These are phyloP conservation scores for Drosophila neonasuta DNA, from an alignment of 2,888 invertebrate genomes.

Conservation along the genomic window DNA sequence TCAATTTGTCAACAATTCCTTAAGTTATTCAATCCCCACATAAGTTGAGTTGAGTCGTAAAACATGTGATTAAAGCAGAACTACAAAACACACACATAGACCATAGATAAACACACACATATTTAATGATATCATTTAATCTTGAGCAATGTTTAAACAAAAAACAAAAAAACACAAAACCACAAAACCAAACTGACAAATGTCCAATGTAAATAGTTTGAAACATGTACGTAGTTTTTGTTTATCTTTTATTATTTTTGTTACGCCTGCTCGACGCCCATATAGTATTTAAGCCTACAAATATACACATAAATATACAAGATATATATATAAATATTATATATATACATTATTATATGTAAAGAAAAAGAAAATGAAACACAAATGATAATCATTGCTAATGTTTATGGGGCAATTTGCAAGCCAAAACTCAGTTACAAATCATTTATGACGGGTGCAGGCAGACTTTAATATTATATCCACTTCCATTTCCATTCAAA, in stretches of 20 bases:
- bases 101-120: conserved; percentile 27
- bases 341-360: conserved; percentile 24
- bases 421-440: conserved; percentile 73
- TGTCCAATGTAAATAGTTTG: conserved; percentile 73
- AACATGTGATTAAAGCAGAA: conserved; percentile 73
- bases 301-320: conserved; percentile 38
- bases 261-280: conserved; percentile 68
- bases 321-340: conserved; percentile 26
- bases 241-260: conserved; percentile 61
- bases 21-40: conserved; percentile 66
- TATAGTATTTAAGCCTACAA: conserved; percentile 56
- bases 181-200: conserved; percentile 38
- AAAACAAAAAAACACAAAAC: not conserved
- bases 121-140: conserved; percentile 28
- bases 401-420: conserved; percentile 67
- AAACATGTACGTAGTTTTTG: conserved; percentile 60
- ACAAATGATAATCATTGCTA: conserved; percentile 50
- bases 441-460: conserved; percentile 40
- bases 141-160: conserved; percentile 25
- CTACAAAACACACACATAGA: conserved; percentile 57
- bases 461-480: conserved; percentile 32
- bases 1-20: conserved; percentile 66
- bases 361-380: conserved; percentile 29
- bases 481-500: conserved; percentile 18
- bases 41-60: conserved; percentile 64